These are phyloP conservation scores for Poecilobothrus nobilitatus DNA, from an alignment of 2,888 invertebrate genomes.

Conservation along the genomic window DNA sequence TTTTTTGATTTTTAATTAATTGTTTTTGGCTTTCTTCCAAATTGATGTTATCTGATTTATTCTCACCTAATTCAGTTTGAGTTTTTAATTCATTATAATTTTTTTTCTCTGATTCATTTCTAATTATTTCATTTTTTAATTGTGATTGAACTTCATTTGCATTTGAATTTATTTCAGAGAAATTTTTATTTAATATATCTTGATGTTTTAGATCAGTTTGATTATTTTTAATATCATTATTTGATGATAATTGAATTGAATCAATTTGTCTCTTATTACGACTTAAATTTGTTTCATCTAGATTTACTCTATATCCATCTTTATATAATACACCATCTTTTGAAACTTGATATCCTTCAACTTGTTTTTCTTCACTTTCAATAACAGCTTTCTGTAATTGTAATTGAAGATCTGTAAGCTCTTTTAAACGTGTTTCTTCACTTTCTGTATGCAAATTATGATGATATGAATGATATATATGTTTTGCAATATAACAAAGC, in stretches of 20 bases:
- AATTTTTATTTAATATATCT: slow-evolving; percentile 23
- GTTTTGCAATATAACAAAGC: slow-evolving; percentile 38
- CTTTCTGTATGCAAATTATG: slow-evolving; percentile 16
- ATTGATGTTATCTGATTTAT: slow-evolving; percentile 8
- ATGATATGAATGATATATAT: slow-evolving; percentile 35
- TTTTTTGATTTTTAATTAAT: slow-evolving; percentile 23
- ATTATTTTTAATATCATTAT: not conserved
- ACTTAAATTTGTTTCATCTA: slow-evolving; percentile 23
- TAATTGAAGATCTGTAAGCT: slow-evolving; percentile 33
- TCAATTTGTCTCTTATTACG: slow-evolving; percentile 34
- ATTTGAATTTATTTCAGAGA: slow-evolving; percentile 18
- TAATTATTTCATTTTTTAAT: slow-evolving; percentile 26
- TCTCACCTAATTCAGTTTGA: slow-evolving; percentile 12
- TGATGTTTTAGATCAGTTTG: slow-evolving; percentile 29
- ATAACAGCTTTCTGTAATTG: slow-evolving; percentile 30
- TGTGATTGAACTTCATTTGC: slow-evolving; percentile 33
- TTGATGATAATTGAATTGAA: slow-evolving; percentile 24
- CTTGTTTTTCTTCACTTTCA: slow-evolving; percentile 30
- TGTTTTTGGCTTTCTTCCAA: slow-evolving; percentile 15
- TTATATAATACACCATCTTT: slow-evolving; percentile 40
- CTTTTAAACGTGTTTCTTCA: slow-evolving; percentile 25
- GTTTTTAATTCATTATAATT: slow-evolving; percentile 14
- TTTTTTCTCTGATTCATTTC: slow-evolving; percentile 16
- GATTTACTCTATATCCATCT: slow-evolving; percentile 28
- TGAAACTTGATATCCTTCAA: slow-evolving; percentile 31